Percentiles rank a stretch among this genome's conserved stretches.
phyloP scores from a whole-genome alignment of 2,797 vertebrate species.

The Smutsia temminckii region DNA sequence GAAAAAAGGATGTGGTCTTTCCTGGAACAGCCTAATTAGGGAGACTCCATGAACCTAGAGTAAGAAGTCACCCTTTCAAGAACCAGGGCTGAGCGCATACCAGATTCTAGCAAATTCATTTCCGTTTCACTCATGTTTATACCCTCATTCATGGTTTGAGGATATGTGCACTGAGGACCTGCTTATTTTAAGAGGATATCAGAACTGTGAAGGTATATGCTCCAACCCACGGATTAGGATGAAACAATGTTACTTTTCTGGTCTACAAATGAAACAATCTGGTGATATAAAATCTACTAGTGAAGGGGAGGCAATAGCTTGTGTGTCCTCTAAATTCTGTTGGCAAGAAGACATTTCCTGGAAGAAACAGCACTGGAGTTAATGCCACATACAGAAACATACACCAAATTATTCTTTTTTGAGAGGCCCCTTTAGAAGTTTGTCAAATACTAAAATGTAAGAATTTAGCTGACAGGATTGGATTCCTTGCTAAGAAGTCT shows the following conservation, averaged over 20 bases:
- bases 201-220: not conserved
- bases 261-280: not conserved
- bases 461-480: not conserved
- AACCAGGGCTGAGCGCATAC: not conserved
- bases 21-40: not conserved
- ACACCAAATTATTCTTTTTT: conserved; percentile 3
- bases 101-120: conserved; percentile 20
- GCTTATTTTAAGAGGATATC: conserved; percentile 20
- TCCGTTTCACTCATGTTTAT: not conserved
- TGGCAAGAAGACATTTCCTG: not conserved
- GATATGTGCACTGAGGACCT: not conserved
- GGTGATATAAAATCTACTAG: not conserved
- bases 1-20: not conserved
- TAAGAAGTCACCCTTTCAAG: not conserved
- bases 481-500: conserved; percentile 23
- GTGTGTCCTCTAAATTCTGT: not conserved
- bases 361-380: not conserved
- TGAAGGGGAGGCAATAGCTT: not conserved
- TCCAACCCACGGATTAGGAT: not conserved
- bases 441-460: not conserved
- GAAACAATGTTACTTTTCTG: not conserved
- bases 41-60: not conserved
- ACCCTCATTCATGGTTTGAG: not conserved
- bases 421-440: not conserved
- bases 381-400: not conserved